These are phyloP conservation scores for Microcebus griseorufus DNA, from an alignment of 2,113 vertebrate species.

Conservation along the genomic window DNA sequence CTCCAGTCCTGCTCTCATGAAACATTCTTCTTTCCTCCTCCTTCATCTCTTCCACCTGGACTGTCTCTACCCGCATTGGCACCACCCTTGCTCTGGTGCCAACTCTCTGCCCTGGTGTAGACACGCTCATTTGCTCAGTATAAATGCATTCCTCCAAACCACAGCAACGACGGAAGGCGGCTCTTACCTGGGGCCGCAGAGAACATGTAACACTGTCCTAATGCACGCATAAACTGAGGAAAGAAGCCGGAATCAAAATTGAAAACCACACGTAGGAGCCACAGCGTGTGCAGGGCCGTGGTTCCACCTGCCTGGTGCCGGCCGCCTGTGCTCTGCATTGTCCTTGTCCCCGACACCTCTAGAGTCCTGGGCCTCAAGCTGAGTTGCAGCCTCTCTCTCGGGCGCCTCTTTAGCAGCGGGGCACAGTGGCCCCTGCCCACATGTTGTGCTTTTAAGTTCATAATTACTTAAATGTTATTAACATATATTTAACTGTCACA, in stretches of 20 bases:
- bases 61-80: neutral
- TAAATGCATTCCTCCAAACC: neutral
- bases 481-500: neutral
- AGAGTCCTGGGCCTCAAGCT: neutral
- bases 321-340: neutral
- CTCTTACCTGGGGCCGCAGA: neutral
- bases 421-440: rapidly evolving
- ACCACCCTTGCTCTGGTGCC: neutral
- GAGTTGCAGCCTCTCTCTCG: too few relatives aligned
- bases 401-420: rapidly evolving
- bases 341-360: rapidly evolving
- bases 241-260: neutral
- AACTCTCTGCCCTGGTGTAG: neutral
- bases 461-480: neutral
- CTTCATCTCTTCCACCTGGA: neutral
- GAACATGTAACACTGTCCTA: neutral
- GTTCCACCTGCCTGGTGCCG: neutral
- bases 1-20: neutral
- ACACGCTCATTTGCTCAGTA: too few relatives aligned
- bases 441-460: neutral
- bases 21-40: neutral
- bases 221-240: neutral
- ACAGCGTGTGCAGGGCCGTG: rapidly evolving
- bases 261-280: too few relatives aligned
- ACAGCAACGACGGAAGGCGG: neutral